Evolutionary conservation across 2,888 invertebrate genomes (phyloP).

Genomic region (Melanostoma mellinum): DNA sequence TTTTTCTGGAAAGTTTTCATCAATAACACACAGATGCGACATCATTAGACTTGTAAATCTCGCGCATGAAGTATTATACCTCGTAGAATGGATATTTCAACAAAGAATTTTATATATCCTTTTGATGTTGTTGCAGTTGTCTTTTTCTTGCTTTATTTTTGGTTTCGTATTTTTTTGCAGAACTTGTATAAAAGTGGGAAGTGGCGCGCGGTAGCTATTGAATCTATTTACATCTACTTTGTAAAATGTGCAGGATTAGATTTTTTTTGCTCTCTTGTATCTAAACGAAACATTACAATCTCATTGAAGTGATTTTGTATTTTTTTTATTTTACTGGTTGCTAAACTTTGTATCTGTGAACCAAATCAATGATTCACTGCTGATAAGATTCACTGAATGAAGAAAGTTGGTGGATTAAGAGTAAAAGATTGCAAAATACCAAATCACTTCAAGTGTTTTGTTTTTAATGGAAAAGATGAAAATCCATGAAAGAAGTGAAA

Average conservation of each 20-base stretch:
- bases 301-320: not conserved
- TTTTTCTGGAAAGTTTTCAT: constrained; percentile 6
- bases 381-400: too few relatives aligned
- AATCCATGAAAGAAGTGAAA: too few relatives aligned
- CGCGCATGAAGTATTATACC: constrained; percentile 33
- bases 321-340: not conserved
- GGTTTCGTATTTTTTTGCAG: too few relatives aligned
- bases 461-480: too few relatives aligned
- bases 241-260: not conserved
- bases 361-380: too few relatives aligned
- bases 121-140: constrained; percentile 31
- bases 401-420: too few relatives aligned
- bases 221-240: constrained; percentile 33
- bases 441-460: too few relatives aligned
- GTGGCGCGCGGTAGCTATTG: constrained; percentile 2
- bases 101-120: constrained; percentile 30
- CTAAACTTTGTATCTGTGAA: too few relatives aligned
- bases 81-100: constrained; percentile 22
- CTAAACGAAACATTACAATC: not conserved
- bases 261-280: too few relatives aligned
- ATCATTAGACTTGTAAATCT: constrained; percentile 49
- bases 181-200: not conserved
- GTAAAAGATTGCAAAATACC: too few relatives aligned
- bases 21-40: constrained; percentile 23
- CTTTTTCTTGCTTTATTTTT: constrained; percentile 2